These are phyloP conservation scores for Dryocosmus kuriphilus DNA, from an alignment of 2,888 invertebrate genomes.

Conservation along the genomic window DNA sequence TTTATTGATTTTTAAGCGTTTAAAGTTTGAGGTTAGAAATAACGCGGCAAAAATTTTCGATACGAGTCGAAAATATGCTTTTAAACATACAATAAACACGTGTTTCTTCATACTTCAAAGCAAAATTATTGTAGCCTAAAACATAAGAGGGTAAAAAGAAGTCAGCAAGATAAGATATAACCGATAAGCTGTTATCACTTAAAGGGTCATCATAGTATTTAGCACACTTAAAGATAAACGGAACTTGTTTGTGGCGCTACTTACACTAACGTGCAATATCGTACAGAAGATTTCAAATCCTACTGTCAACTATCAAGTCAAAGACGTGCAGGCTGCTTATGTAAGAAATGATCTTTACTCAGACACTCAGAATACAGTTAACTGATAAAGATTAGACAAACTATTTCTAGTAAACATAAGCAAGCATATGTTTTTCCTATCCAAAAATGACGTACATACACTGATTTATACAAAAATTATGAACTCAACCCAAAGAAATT, in stretches of 20 bases:
- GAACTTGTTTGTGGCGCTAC: constrained; percentile 28
- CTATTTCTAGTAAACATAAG: too few relatives aligned
- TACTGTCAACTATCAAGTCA: constrained; percentile 25
- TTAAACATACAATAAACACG: neutral
- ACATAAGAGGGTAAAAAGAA: constrained; percentile 60
- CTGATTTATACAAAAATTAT: too few relatives aligned
- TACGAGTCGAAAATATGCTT: neutral
- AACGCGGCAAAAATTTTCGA: too few relatives aligned
- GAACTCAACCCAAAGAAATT: too few relatives aligned
- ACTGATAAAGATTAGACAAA: neutral
- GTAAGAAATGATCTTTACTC: neutral
- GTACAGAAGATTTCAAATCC: neutral
- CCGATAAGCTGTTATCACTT: constrained; percentile 56
- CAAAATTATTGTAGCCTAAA: neutral
- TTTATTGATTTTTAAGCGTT: too few relatives aligned
- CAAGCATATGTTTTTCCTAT: neutral
- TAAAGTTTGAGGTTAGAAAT: too few relatives aligned
- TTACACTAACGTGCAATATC: neutral
- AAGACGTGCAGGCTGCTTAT: neutral
- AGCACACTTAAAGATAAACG: constrained; percentile 58
- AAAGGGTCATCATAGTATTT: constrained; percentile 53
- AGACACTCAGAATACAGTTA: neutral
- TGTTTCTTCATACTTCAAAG: neutral
- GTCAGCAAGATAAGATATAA: constrained; percentile 64
- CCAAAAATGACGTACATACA: neutral